Conservation (phyloP, 2,113 vertebrate genomes). For the Channa argus region DNA sequence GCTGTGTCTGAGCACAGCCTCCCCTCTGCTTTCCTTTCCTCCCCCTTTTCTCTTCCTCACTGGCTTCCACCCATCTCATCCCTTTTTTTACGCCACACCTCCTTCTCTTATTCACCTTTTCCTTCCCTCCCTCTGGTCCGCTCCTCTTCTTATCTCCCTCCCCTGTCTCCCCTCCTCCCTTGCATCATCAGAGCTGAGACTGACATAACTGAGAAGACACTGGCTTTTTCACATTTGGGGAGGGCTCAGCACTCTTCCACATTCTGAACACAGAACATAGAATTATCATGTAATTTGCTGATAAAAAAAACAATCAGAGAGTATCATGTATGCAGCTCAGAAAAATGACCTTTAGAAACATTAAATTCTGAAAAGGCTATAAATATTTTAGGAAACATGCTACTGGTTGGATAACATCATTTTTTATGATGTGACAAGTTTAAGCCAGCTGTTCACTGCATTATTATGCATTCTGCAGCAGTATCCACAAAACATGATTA, state of each 20-base stretch:
- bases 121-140: background rate
- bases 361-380: no score
- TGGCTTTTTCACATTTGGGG: slow-evolving; percentile 25
- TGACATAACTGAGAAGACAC: slow-evolving; percentile 59
- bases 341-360: no score
- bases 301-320: background rate
- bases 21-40: slow-evolving; percentile 25
- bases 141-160: slow-evolving; percentile 23
- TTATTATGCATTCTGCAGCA: no score
- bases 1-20: slow-evolving; percentile 69
- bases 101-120: slow-evolving; percentile 40
- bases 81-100: slow-evolving; percentile 45
- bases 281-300: slow-evolving; percentile 23
- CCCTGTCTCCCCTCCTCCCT: slow-evolving; percentile 39
- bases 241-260: slow-evolving; percentile 21
- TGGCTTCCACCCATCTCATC: slow-evolving; percentile 32
- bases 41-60: slow-evolving; percentile 31
- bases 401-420: background rate
- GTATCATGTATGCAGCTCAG: background rate
- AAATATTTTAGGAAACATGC: background rate
- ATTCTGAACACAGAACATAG: slow-evolving; percentile 20
- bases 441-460: no score
- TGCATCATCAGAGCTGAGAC: slow-evolving; percentile 61
- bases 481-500: no score
- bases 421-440: no score